phyloP scores from a whole-genome alignment of 2,113 vertebrate genomes.

The Istiophorus platypterus region DNA sequence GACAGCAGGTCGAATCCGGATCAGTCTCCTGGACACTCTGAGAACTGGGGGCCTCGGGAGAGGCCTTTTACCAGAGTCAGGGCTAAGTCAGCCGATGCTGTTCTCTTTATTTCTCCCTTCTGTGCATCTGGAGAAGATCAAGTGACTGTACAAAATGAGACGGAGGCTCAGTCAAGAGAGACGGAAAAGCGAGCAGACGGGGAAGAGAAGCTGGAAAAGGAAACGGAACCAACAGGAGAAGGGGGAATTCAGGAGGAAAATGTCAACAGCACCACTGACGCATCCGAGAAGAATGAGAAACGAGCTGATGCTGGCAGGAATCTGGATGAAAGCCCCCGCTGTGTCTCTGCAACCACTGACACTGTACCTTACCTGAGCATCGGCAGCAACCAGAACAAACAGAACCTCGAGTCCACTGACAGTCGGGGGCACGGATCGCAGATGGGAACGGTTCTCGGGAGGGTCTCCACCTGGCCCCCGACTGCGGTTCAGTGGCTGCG shows the following conservation, averaged over 20 bases:
- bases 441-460: constrained; percentile 37
- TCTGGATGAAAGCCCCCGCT: background rate
- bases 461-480: constrained; percentile 81
- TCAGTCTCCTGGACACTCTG: background rate
- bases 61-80: constrained; percentile 43
- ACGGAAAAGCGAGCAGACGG: background rate
- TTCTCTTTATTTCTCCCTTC: constrained; percentile 63
- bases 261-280: background rate
- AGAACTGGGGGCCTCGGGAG: background rate
- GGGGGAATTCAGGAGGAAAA: background rate
- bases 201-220: background rate
- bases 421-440: background rate
- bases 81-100: constrained; percentile 81
- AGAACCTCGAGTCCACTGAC: background rate
- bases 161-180: background rate
- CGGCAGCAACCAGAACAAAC: constrained; percentile 54
- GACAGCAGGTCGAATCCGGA: background rate
- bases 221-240: background rate
- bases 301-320: background rate
- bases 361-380: constrained; percentile 79
- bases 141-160: constrained; percentile 2
- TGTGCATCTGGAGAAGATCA: background rate
- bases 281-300: background rate
- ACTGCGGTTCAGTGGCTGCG: constrained; percentile 75
- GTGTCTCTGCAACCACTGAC: constrained; percentile 42